Evolutionary conservation across 2,113 vertebrate species (phyloP).

Genomic region (Lynx canadensis): DNA sequence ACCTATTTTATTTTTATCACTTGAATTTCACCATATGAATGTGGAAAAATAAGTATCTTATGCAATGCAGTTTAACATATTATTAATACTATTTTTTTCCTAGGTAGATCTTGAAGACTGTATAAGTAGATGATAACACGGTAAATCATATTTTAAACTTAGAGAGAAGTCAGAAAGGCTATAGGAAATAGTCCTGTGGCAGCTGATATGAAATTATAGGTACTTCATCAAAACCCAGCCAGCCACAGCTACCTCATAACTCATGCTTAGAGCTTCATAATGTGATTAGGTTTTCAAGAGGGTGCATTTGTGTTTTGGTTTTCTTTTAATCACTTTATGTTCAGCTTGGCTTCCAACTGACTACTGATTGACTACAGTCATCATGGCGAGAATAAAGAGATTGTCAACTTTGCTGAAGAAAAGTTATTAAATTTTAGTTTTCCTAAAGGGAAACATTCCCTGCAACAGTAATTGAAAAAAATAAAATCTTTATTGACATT

Average conservation of each 20-base stretch:
- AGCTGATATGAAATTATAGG: slow-evolving; percentile 77
- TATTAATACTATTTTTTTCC: slow-evolving; percentile 67
- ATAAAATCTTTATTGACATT: slow-evolving; percentile 78
- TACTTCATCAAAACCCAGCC: slow-evolving; percentile 75
- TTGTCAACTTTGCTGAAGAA: slow-evolving; percentile 63
- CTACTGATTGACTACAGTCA: slow-evolving; percentile 68
- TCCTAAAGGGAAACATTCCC: slow-evolving; percentile 75
- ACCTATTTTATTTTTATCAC: slow-evolving; percentile 72
- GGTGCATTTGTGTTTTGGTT: slow-evolving; percentile 72
- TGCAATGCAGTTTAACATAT: slow-evolving; percentile 65
- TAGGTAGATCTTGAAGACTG: slow-evolving; percentile 70
- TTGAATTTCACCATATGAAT: slow-evolving; percentile 56
- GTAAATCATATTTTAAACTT: slow-evolving; percentile 75
- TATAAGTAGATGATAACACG: slow-evolving; percentile 72
- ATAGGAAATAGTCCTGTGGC: slow-evolving; percentile 68
- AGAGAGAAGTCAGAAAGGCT: slow-evolving; percentile 63
- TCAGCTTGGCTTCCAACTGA: slow-evolving; percentile 70
- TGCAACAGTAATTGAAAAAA: slow-evolving; percentile 77
- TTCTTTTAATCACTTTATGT: slow-evolving; percentile 78
- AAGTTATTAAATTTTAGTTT: slow-evolving; percentile 79
- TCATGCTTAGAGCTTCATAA: slow-evolving; percentile 74
- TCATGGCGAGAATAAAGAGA: slow-evolving; percentile 70
- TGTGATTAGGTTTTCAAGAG: slow-evolving; percentile 78
- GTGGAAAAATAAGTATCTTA: slow-evolving; percentile 67
- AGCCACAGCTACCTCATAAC: slow-evolving; percentile 65